Base-by-base conservation (phyloP, 1,140 invertebrate species). In the Hesperophylax magnus region DNA sequence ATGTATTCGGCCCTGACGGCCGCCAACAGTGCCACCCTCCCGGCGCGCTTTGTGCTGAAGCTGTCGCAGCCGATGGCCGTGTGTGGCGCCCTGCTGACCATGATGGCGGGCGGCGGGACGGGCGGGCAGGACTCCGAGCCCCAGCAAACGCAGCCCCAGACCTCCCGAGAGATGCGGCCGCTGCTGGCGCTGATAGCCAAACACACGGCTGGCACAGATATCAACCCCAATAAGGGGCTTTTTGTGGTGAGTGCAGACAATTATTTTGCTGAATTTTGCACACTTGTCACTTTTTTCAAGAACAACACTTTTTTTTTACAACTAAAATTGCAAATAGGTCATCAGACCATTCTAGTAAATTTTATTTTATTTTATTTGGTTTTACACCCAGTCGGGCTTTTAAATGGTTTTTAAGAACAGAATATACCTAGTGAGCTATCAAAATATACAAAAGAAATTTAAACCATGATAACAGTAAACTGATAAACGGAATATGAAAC, bases 21-120 rank as follows among this genome's bases (percentile, higher is more conserved):
- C 63, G 92, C 94, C 78, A 99, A 99, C 90, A 98, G 96, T 83
- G 94, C 94, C 53, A 93, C 95, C 85, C 89, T 99, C 84, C 97
- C 97, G 1, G 97, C 97, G 0, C 96, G 94, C 86, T 99, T 98
- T 90, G 95, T 97, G 1, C 89, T 99, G 20, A 95, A 95, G 81
- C 89, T 99, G 17, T 94, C 94, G 31, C 94, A 96, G 85, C 95
- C 97, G 2, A 94, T 98, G 89, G 96, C 97, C 7, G 93, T 98
- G 69, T 96, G 96, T 85, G 87, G 93, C 39, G 92, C 93, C 58
- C 88, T 97, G 24, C 89, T 97, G n/a, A 91, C 93, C 81, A 86
- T 93, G 89, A 90, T 93, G 94, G 77, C 97, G 93, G 84, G 94
- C 91, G 88, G 88, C 7, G 86, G 87, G 86, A 84, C 85, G 86